These are phyloP conservation scores for Helleia helle DNA, from an alignment of 2,888 invertebrate genomes.

Conservation along the genomic window DNA sequence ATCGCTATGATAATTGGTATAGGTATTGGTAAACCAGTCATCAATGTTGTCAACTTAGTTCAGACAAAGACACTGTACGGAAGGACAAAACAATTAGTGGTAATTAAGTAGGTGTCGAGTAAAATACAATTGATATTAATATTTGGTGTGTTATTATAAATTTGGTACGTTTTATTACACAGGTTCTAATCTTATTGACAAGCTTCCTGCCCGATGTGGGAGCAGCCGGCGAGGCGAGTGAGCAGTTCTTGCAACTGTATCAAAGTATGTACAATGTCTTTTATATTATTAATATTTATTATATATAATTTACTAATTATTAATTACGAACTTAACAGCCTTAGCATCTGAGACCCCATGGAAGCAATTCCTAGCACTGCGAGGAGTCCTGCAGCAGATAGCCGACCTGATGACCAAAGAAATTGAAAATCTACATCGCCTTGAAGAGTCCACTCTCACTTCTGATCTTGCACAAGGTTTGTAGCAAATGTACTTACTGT, in stretches of 20 bases:
- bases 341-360: constrained; percentile 90
- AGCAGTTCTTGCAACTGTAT: constrained; percentile 91
- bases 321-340: constrained; percentile 28
- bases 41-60: too few species aligned
- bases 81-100: too few species aligned
- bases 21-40: too few species aligned
- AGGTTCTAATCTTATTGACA: constrained; percentile 89
- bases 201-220: constrained; percentile 91
- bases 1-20: too few species aligned
- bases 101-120: neutral
- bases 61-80: too few species aligned
- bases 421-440: constrained; percentile 88
- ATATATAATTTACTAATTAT: neutral
- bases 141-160: neutral
- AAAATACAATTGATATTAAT: neutral
- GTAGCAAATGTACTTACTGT: neutral
- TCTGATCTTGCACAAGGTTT: constrained; percentile 92
- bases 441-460: constrained; percentile 94
- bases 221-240: constrained; percentile 91
- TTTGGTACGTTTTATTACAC: constrained; percentile 13
- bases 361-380: constrained; percentile 93
- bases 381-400: constrained; percentile 87
- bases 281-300: neutral
- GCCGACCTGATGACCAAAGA: constrained; percentile 91
- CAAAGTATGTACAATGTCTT: constrained; percentile 69